Conservation (phyloP, 2,797 vertebrate genomes). For the Astyanax mexicanus region DNA sequence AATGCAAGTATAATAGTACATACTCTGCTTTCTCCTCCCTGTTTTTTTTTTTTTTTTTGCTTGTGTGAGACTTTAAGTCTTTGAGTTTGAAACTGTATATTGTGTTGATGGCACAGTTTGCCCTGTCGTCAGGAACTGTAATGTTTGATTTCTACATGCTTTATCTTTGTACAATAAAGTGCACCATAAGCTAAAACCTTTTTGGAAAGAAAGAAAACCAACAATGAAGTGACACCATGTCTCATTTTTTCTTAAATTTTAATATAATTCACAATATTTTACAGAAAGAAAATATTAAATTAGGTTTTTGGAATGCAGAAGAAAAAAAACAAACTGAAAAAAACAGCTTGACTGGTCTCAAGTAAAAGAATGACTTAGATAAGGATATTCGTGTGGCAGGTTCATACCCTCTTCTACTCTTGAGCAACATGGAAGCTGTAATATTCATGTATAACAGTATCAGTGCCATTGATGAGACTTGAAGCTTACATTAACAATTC, state of each 20-base stretch:
- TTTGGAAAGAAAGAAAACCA: constrained; percentile 27
- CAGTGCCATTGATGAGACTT: constrained; percentile 45
- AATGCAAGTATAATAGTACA: background rate
- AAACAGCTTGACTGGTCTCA: constrained; percentile 61
- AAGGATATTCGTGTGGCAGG: constrained; percentile 15
- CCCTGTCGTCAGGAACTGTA: constrained; percentile 3
- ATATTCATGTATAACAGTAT: constrained; percentile 59
- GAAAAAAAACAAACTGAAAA: constrained; percentile 57
- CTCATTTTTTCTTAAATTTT: constrained; percentile 69
- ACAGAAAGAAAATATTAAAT: constrained; percentile 76
- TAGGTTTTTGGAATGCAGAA: constrained; percentile 67
- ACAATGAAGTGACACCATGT: background rate
- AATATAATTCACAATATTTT: constrained; percentile 82
- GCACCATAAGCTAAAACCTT: constrained; percentile 14
- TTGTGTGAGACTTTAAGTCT: background rate
- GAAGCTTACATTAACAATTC: constrained; percentile 3
- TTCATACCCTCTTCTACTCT: constrained; percentile 10
- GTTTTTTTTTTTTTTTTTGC: background rate
- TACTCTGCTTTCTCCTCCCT: background rate
- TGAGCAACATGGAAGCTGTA: constrained; percentile 53
- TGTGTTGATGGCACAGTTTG: constrained; percentile 1
- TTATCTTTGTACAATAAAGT: constrained; percentile 19
- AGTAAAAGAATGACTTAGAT: constrained; percentile 44
- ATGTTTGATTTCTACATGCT: background rate
- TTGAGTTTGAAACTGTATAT: background rate